phyloP scores from a whole-genome alignment of 1,140 invertebrate genomes.

The Ceratosolen solmsi region DNA sequence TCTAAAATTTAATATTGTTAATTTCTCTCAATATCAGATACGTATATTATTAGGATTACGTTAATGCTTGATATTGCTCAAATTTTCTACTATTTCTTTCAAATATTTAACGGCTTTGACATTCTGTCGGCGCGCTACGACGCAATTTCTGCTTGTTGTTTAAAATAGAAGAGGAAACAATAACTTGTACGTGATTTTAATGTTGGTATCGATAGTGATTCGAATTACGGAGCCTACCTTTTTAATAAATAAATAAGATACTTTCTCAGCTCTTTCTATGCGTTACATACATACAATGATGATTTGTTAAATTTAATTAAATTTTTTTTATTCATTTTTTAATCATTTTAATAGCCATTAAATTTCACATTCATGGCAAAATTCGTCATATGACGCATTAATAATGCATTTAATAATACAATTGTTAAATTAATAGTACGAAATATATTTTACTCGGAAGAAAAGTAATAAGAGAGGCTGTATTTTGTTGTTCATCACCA shows the following conservation, averaged over 20 bases:
- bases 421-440: background rate
- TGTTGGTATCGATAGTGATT: background rate
- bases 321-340: background rate
- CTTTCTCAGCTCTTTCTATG: background rate
- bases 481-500: too few relatives aligned
- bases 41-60: too few relatives aligned
- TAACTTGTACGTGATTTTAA: constrained; percentile 5
- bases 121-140: background rate
- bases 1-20: too few relatives aligned
- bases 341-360: background rate
- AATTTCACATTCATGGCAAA: background rate
- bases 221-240: background rate
- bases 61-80: too few relatives aligned
- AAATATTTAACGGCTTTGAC: background rate
- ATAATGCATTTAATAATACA: background rate
- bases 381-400: background rate
- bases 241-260: background rate
- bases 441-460: too few relatives aligned
- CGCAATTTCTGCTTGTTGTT: background rate
- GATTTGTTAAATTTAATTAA: too few relatives aligned
- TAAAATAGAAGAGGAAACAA: background rate
- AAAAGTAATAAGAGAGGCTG: too few relatives aligned
- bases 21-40: too few relatives aligned
- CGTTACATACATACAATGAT: background rate
- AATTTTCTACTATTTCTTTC: background rate